Percentiles rank a stretch among this genome's conserved stretches.
Evolutionary conservation across 1,140 invertebrate genomes (phyloP).

Genomic region (Monochamus saltuarius): DNA sequence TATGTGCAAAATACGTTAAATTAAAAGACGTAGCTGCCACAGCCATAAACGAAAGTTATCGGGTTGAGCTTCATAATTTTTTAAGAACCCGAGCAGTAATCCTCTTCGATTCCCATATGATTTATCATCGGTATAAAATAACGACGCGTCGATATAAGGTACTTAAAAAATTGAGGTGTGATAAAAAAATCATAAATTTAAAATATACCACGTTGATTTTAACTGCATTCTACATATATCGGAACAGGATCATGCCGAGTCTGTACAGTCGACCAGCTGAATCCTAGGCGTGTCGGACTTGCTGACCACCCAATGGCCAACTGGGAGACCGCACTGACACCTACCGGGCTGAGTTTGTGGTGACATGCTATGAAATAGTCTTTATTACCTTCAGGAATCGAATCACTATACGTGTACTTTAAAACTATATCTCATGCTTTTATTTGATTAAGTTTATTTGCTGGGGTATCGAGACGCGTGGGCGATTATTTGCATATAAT

Average conservation of each 20-base stretch:
- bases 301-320: slow-evolving; percentile 3
- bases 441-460: slow-evolving; percentile 37
- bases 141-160: slow-evolving; percentile 14
- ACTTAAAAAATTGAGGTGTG: slow-evolving; percentile 39
- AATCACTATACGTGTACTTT: slow-evolving; percentile 42
- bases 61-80: no score
- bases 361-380: slow-evolving; percentile 50
- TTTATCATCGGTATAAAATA: slow-evolving; percentile 22
- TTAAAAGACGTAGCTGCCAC: no score
- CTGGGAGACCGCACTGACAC: slow-evolving; percentile 39
- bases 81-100: no score
- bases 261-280: slow-evolving; percentile 24
- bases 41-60: no score
- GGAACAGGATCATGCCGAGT: slow-evolving; percentile 42
- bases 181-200: slow-evolving; percentile 42
- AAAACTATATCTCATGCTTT: slow-evolving; percentile 36
- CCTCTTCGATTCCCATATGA: not conserved
- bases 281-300: not conserved
- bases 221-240: slow-evolving; percentile 46
- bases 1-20: no score
- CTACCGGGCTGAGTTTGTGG: slow-evolving; percentile 47
- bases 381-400: slow-evolving; percentile 46
- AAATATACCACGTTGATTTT: slow-evolving; percentile 46
- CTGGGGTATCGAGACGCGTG: slow-evolving; percentile 19
- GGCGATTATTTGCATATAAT: slow-evolving; percentile 19